Conservation (phyloP, 2,113 vertebrate genomes). For the Otolemur garnettii region DNA sequence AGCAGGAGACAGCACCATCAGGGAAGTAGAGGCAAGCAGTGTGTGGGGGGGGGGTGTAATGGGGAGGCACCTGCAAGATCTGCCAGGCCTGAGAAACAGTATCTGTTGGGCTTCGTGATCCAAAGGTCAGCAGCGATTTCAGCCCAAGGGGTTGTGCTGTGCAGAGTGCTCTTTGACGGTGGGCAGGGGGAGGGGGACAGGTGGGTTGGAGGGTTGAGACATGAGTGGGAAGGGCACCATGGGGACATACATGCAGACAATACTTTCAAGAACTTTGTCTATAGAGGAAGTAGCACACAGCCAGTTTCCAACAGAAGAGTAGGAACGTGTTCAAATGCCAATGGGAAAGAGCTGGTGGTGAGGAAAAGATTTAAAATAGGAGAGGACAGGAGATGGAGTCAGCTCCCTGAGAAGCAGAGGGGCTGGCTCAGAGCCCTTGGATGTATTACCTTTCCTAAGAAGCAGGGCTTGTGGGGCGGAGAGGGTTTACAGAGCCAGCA, state of each 20-base stretch:
- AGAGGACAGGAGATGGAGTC: background rate
- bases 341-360: background rate
- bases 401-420: background rate
- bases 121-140: background rate
- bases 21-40: background rate
- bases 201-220: background rate
- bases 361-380: background rate
- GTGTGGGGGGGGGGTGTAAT: background rate
- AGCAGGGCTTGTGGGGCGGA: background rate
- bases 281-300: no score
- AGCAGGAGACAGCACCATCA: background rate
- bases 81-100: background rate
- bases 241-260: background rate
- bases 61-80: background rate
- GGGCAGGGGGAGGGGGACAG: background rate
- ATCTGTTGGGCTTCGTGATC: background rate
- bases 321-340: background rate
- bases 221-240: no score
- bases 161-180: no score
- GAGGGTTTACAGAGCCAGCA: no score
- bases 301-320: background rate
- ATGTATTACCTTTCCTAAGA: background rate
- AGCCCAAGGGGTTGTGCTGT: accelerated
- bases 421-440: accelerated
- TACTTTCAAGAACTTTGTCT: background rate